Evolutionary conservation across 2,113 vertebrate genomes (phyloP), one percentile per base, ranked within the genome.

Genomic region (Copsychus sechellarum): DNA sequence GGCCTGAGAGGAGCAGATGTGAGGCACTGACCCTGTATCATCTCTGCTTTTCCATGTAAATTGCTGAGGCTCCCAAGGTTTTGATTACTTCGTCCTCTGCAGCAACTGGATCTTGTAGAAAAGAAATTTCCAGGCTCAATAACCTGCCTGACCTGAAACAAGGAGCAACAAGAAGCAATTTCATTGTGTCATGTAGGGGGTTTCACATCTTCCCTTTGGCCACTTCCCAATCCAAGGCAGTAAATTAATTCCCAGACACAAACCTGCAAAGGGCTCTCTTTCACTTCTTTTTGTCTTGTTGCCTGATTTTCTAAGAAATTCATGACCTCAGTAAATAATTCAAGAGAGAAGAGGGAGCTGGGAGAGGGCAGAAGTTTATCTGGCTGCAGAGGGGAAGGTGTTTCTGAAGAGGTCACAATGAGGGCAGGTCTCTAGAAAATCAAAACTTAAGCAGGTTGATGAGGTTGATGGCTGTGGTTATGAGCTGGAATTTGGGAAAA

Each of bases 101-200:
- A 86, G 85, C 65, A 56, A 53, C 47, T 34, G 43, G 70, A 61
- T 77, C 47, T 58, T 7, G 10, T 14, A 33, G 4, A 47, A 74
- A 60, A 77, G 67, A 73, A 60, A 86, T 43, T 36, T 88, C 58
- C 48, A 70, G 79, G 48, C 86, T 64, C 65, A 47, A 53, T 43
- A 60, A 95, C 64, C 82, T 57, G 33, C 70, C 60, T 13, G 40
- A 74, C 45, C 90, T 24, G 61, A 20, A 80, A 60, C 56, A 74
- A 25, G 3, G 48, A 91, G 86, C 73, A 65, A 80, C 71, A 73
- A 89, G 47, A 72, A 89, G 76, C 65, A 74, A 90, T 94, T 92
- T 79, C 82, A 31, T 15, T 1, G 26, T 29, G 60, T 1, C 7
- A 22, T 9, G 15, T 22, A 0, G 0, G 14, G 43, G 70, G 34